phyloP scores from a whole-genome alignment of 2,888 invertebrate genomes.

The Drosophila mimica region DNA sequence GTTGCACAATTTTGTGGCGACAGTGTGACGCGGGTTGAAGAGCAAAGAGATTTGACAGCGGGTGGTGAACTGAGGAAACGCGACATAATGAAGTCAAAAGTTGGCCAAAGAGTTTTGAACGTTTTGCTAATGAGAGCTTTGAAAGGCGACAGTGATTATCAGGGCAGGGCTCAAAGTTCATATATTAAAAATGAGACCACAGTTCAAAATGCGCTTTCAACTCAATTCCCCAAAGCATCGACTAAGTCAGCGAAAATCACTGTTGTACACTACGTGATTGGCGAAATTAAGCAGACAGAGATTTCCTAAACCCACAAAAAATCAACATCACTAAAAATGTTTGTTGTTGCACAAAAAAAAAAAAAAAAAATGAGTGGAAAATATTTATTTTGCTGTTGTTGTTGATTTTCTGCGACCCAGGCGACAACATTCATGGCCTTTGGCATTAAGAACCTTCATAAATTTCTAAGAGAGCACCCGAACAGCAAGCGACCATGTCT shows the following conservation, averaged over 20 bases:
- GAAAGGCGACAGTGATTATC: slow-evolving; percentile 72
- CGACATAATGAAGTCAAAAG: slow-evolving; percentile 78
- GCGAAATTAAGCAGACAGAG: background rate
- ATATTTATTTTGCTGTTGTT: slow-evolving; percentile 33
- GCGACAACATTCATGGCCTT: slow-evolving; percentile 76
- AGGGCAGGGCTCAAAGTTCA: slow-evolving; percentile 40
- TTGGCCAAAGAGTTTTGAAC: slow-evolving; percentile 73
- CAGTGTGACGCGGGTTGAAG: slow-evolving; percentile 41
- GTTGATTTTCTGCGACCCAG: slow-evolving; percentile 62
- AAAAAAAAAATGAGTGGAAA: slow-evolving; percentile 12
- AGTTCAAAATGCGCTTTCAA: slow-evolving; percentile 29
- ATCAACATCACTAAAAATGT: slow-evolving; percentile 24
- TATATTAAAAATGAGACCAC: slow-evolving; percentile 8
- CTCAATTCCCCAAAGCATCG: background rate
- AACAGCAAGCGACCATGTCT: slow-evolving; percentile 50
- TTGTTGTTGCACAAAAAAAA: slow-evolving; percentile 5
- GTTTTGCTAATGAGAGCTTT: slow-evolving; percentile 75
- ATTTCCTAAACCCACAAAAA: slow-evolving; percentile 2
- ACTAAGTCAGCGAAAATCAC: background rate
- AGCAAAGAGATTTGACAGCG: slow-evolving; percentile 2
- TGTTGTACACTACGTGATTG: background rate
- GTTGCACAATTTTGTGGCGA: slow-evolving; percentile 78
- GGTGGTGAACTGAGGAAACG: slow-evolving; percentile 43
- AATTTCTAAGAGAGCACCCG: slow-evolving; percentile 60
- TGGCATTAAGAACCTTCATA: slow-evolving; percentile 76